A percentile compares a stretch with the other conserved stretches of the same genome.
Evolutionary conservation across 2,888 invertebrate species (phyloP).

Genomic region (Mythimna pallens): DNA sequence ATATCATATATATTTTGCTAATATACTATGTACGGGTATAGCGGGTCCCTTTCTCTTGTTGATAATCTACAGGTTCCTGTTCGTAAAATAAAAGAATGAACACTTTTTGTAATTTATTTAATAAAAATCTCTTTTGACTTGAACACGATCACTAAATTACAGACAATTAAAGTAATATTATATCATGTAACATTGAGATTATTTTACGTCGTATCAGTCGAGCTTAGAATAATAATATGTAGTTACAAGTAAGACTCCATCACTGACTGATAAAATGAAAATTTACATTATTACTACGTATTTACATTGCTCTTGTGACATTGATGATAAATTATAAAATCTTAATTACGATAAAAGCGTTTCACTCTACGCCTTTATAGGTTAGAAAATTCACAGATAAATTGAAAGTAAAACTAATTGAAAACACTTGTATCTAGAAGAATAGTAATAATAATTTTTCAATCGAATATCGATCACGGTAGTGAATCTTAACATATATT

Average conservation of each 20-base stretch:
- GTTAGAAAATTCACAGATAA: neutral
- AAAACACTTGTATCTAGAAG: neutral
- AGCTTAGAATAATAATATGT: constrained; percentile 78
- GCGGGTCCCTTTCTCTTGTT: neutral
- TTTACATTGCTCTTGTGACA: constrained; percentile 68
- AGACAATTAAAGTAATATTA: constrained; percentile 86
- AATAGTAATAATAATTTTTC: neutral
- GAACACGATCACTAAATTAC: constrained; percentile 91
- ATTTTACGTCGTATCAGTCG: constrained; percentile 86
- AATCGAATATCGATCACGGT: too few relatives aligned
- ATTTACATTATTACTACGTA: constrained; percentile 75
- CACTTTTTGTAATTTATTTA: constrained; percentile 85
- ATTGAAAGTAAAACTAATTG: too few relatives aligned
- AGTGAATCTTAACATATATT: too few relatives aligned
- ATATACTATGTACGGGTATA: constrained; percentile 1
- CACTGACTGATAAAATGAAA: constrained; percentile 82
- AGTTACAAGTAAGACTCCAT: constrained; percentile 79
- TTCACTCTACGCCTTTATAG: constrained; percentile 37
- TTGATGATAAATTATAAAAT: constrained; percentile 48
- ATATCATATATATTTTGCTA: constrained; percentile 27
- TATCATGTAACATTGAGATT: constrained; percentile 86
- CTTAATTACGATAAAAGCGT: constrained; percentile 26
- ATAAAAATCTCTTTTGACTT: constrained; percentile 91
- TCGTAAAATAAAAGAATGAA: constrained; percentile 60
- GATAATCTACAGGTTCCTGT: neutral